These are phyloP conservation scores for Radopholus similis DNA, from an alignment of 1,140 invertebrate species.

Conservation along the genomic window DNA sequence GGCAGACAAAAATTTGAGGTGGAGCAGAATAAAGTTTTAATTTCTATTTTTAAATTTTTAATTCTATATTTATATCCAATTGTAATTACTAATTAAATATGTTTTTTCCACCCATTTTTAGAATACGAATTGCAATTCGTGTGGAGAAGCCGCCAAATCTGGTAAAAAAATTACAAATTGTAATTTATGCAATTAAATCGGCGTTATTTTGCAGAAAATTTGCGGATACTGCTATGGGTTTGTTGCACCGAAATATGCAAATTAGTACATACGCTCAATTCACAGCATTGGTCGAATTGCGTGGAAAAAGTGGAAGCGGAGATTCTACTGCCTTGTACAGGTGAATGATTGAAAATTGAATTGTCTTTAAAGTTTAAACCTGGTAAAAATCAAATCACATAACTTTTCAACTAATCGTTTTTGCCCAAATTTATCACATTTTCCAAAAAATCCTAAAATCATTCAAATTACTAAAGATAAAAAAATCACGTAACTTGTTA, in stretches of 20 bases:
- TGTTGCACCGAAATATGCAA: not conserved
- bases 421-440: too few species aligned
- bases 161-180: slow-evolving; percentile 67
- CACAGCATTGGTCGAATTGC: slow-evolving; percentile 83
- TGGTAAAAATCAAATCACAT: too few species aligned
- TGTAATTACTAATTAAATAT: not conserved
- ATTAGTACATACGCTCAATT: not conserved
- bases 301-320: slow-evolving; percentile 99
- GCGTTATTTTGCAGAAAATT: slow-evolving; percentile 77
- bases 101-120: slow-evolving; percentile 42
- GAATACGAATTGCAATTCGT: slow-evolving; percentile 92
- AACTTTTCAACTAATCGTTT: too few species aligned
- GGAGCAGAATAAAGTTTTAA: not conserved
- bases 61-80: too few species aligned
- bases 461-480: too few species aligned
- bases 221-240: slow-evolving; percentile 81
- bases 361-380: too few species aligned
- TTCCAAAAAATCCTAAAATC: too few species aligned
- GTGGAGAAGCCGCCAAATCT: slow-evolving; percentile 91
- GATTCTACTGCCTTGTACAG: slow-evolving; percentile 96
- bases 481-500: too few species aligned
- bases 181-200: too few species aligned
- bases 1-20: slow-evolving; percentile 79
- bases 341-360: too few species aligned
- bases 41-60: slow-evolving; percentile 72